Base-by-base conservation (phyloP, 1,140 invertebrate genomes). In the Drosophila gunungcola region DNA sequence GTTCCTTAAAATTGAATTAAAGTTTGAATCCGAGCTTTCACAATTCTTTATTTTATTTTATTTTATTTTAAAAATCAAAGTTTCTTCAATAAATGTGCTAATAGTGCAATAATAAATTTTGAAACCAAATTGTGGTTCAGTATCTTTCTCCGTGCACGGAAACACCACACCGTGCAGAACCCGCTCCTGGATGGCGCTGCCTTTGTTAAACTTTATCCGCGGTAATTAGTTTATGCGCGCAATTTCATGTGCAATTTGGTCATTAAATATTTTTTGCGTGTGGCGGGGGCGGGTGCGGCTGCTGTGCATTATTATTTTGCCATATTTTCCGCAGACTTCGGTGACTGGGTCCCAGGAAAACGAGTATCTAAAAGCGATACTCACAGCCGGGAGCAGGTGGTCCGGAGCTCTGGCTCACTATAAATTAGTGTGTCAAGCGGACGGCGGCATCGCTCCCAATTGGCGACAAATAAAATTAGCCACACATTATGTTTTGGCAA, bases 401-500 rank as follows among this genome's bases (percentile, higher is more conserved):
- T 64, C 21, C 42, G 38, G 55, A 45, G 67, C 67, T 41, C 41
- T 16, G 60, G 72, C 76, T 65, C 74, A 88, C 83, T 88, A 89
- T 79, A 86, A 88, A 89, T 88, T 77, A 68, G 64, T 82, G 55
- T 52, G 68, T 73, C 67, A 70, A 55, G 67, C 67, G 67, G 67
- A 70, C 43, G 56, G 48, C 43, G 29, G 68, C 53, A 72, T 65
- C 62, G 76, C 48, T 88, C 83, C 83, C 83, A 88, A 88, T 88
- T 88, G 83, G 83, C 83, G 83, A 88, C 83, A 88, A 88, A 88
- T 89, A 89, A 88, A 88, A 88, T 88, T 88, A 88, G 84, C 76
- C 78, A 80, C 80, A 88, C 84, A 89, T 89, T 89, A 88, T 88
- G 84, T 88, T 88, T 84, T 81, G 79, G 73, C 79, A 79, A 89